Conservation (phyloP, 64 coral and sea anemone species). For the Pocillopora damicornis region DNA sequence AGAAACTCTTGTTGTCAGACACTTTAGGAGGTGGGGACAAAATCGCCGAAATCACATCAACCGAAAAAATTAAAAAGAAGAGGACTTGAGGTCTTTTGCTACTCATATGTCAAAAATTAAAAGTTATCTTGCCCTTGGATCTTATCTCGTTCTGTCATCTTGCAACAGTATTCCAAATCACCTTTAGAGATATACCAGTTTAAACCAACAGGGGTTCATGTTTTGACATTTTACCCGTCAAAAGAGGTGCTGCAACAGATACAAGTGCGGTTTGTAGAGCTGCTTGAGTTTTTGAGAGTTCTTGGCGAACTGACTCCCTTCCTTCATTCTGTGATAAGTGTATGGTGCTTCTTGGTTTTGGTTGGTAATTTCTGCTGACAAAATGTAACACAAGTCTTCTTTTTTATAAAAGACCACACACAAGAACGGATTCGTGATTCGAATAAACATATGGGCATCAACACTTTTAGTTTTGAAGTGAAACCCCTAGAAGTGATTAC, state of each 20-base stretch:
- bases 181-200: not conserved
- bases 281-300: not conserved
- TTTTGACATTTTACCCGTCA: not conserved
- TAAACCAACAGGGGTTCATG: not conserved
- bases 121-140: not conserved
- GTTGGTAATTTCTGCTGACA: too few species aligned
- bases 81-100: not conserved
- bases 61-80: not conserved
- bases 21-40: not conserved
- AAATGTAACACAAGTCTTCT: too few species aligned
- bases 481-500: too few species aligned
- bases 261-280: not conserved
- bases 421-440: not conserved
- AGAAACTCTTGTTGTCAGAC: constrained; percentile 1
- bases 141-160: constrained; percentile 14
- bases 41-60: too few species aligned
- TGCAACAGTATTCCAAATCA: not conserved
- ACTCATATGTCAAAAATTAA: not conserved
- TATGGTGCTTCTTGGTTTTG: too few species aligned
- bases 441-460: not conserved
- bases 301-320: not conserved
- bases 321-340: not conserved
- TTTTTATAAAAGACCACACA: constrained; percentile 27
- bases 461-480: not conserved
- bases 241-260: not conserved